Conservation (phyloP, 1,140 invertebrate genomes). For the Drosophila pseudoobscura region DNA sequence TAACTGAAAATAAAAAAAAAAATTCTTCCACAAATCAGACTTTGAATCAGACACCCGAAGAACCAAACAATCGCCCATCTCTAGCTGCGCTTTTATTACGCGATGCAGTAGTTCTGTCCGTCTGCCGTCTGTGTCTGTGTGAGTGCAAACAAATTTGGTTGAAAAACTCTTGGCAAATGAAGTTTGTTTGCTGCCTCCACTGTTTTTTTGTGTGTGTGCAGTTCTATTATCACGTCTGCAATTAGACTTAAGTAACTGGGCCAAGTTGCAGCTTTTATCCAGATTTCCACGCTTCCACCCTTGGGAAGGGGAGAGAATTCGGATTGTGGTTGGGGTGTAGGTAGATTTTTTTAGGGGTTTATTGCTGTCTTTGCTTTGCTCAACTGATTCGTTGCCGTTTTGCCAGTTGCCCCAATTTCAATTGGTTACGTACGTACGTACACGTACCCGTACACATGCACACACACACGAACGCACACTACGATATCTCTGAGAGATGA, state of each 20-base stretch:
- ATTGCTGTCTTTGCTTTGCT: slow-evolving; percentile 78
- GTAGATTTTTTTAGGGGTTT: slow-evolving; percentile 60
- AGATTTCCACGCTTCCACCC: slow-evolving; percentile 39
- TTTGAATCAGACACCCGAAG: not conserved
- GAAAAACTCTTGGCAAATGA: slow-evolving; percentile 59
- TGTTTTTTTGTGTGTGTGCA: slow-evolving; percentile 32
- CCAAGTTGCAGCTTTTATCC: slow-evolving; percentile 67
- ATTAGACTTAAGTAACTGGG: slow-evolving; percentile 76
- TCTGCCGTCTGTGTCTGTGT: slow-evolving; percentile 25
- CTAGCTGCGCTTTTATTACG: slow-evolving; percentile 21
- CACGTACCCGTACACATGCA: slow-evolving; percentile 33
- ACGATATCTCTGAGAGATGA: slow-evolving; percentile 21
- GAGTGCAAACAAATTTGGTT: slow-evolving; percentile 58
- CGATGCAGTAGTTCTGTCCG: slow-evolving; percentile 14
- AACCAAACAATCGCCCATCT: slow-evolving; percentile 19
- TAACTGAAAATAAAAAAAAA: no score
- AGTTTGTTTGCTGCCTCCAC: slow-evolving; percentile 36
- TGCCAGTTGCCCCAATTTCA: slow-evolving; percentile 75
- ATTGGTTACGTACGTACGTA: slow-evolving; percentile 77
- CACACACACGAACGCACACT: slow-evolving; percentile 18
- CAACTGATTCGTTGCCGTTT: slow-evolving; percentile 66
- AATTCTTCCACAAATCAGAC: no score
- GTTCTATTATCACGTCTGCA: slow-evolving; percentile 74
- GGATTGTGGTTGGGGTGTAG: slow-evolving; percentile 27
- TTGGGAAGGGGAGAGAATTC: not conserved